A percentile compares a stretch with the other conserved stretches of the same genome.
Evolutionary conservation across 1,140 invertebrate genomes (phyloP).

Genomic region (Melanaphis sacchari): DNA sequence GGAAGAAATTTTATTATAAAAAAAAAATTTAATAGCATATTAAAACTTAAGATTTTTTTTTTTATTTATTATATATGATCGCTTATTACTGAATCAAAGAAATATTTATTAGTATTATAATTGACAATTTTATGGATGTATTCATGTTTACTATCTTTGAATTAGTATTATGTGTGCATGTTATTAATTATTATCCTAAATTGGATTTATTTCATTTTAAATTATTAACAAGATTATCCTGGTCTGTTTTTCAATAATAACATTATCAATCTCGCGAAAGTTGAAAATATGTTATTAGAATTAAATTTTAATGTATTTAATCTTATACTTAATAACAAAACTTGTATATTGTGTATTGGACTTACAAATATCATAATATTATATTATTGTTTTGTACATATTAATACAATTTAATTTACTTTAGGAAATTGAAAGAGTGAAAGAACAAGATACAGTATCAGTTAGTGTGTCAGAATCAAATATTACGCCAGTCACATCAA

Average conservation of each 20-base stretch:
- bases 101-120: background rate
- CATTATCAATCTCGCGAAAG: no score
- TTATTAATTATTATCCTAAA: no score
- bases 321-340: background rate
- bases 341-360: background rate
- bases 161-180: no score
- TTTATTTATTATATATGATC: background rate
- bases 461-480: background rate
- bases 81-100: background rate
- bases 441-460: background rate
- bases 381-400: background rate
- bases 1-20: no score
- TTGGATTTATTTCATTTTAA: no score
- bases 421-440: slow-evolving; percentile 35
- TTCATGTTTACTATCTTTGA: background rate
- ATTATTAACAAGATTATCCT: no score
- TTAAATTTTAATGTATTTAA: background rate
- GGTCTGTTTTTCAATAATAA: no score
- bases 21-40: no score
- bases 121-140: background rate
- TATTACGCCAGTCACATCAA: background rate
- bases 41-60: no score
- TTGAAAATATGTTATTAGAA: background rate
- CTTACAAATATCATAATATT: background rate
- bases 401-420: background rate